Base-by-base conservation (phyloP, 2,797 vertebrate species). In the Protonibea diacanthus region DNA sequence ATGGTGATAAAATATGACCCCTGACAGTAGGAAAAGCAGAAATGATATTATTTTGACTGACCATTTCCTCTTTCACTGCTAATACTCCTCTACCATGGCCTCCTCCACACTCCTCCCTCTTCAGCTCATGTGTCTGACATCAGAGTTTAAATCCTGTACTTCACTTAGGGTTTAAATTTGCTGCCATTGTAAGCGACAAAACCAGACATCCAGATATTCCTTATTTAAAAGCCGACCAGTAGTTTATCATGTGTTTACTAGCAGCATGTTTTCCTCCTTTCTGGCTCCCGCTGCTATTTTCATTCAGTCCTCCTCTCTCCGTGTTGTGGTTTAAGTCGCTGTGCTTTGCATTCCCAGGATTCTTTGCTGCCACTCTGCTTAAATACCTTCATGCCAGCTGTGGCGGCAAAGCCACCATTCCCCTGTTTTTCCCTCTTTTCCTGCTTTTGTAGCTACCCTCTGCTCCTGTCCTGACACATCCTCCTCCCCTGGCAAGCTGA, bases 301-400 rank as follows among this genome's bases (percentile, higher is more conserved):
- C 51, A 65, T 58, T 80, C 40, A 44, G 29, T n/a, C 56, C 5
- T 29, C 44, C 52, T 8, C 52, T 68, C 51, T 63, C 42, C 59
- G 38, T 66, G 57, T 27, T 83, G 85, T 76, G 75, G 82, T 70
- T 71, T 65, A 69, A 79, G 53, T 69, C 14, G n/a, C 80, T 68
- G 47, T 10, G 33, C 69, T 84, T 29, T 51, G 73, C 91, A 92
- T 93, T 93, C 89, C 88, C 88, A 91, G 88, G 68, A 93, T 94
- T 93, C 91, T 76, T 92, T 74, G 82, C 79, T 90, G 82, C 84
- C 76, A 86, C 67, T 80, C 67, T 69, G 68, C 80, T 71, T 67
- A 82, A 83, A 90, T 86, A 76, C 84, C 65, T 82, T 74, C 74
- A 65, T 83, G 81, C 81, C 87, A 88, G 91, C 87, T 86, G 86